Conservation (phyloP, 1,140 invertebrate species). For the Chymomyza costata region DNA sequence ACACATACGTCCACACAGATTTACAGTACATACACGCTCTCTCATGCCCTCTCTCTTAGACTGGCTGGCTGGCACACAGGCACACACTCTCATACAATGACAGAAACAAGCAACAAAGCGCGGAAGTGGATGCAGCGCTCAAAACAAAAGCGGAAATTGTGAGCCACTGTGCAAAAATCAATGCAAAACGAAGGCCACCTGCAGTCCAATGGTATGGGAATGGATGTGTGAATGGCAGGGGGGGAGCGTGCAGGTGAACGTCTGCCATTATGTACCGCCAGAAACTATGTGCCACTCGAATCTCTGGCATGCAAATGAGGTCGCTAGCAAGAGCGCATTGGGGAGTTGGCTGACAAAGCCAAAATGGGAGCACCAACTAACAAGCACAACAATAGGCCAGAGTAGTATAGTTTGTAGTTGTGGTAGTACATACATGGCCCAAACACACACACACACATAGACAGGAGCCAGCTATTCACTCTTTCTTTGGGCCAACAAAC, state of each 20-base stretch:
- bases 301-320: neutral
- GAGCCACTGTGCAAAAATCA: constrained; percentile 50
- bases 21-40: constrained; percentile 1
- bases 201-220: neutral
- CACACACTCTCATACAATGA: constrained; percentile 17
- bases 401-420: neutral
- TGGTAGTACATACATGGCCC: neutral
- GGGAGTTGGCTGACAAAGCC: neutral
- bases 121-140: constrained; percentile 64
- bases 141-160: constrained; percentile 72
- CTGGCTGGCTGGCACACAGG: constrained; percentile 6
- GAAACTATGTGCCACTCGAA: too few species aligned
- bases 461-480: constrained; percentile 42
- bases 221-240: neutral
- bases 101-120: constrained; percentile 24
- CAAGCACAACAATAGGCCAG: constrained; percentile 5
- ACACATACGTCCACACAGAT: constrained; percentile 15
- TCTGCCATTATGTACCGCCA: constrained; percentile 31
- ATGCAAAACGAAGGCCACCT: constrained; percentile 29
- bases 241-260: constrained; percentile 14
- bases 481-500: constrained; percentile 22
- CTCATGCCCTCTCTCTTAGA: constrained; percentile 8
- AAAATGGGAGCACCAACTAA: constrained; percentile 9
- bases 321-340: neutral
- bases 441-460: neutral